Percentiles rank a stretch among this genome's conserved stretches.
Conservation (phyloP, 2,797 vertebrate genomes). For the Nyctalus aviator region DNA sequence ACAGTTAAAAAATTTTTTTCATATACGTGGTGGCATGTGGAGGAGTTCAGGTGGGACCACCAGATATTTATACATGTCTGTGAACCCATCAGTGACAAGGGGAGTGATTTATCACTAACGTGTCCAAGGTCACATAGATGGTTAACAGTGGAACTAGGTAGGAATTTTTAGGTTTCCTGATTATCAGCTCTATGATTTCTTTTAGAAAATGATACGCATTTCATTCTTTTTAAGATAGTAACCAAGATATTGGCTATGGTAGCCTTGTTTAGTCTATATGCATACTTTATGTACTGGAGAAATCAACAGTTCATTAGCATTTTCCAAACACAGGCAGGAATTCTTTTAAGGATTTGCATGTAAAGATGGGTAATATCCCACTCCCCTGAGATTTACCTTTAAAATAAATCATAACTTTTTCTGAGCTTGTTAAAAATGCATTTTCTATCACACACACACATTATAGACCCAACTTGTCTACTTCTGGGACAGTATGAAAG, state of each 20-base stretch:
- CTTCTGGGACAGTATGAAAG: neutral
- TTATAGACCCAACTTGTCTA: neutral
- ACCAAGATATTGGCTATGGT: neutral
- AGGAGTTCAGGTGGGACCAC: neutral
- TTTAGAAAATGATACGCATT: neutral
- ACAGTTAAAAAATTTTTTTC: neutral
- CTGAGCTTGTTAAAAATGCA: neutral
- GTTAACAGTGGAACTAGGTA: neutral
- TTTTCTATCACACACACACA: neutral
- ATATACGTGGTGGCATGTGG: neutral
- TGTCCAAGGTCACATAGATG: neutral
- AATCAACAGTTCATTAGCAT: neutral
- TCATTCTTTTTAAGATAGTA: neutral
- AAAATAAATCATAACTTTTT: conserved; percentile 22
- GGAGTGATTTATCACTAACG: neutral
- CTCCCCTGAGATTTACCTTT: conserved; percentile 6
- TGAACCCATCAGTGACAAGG: neutral
- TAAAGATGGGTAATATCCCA: neutral
- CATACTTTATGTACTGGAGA: neutral
- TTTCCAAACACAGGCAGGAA: conserved; percentile 6
- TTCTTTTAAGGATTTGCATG: conserved; percentile 42
- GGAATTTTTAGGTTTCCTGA: neutral
- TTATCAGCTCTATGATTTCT: neutral
- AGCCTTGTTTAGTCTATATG: neutral
- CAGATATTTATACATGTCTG: neutral